phyloP scores from a whole-genome alignment of 2,113 vertebrate species.

The Piprites chloris region DNA sequence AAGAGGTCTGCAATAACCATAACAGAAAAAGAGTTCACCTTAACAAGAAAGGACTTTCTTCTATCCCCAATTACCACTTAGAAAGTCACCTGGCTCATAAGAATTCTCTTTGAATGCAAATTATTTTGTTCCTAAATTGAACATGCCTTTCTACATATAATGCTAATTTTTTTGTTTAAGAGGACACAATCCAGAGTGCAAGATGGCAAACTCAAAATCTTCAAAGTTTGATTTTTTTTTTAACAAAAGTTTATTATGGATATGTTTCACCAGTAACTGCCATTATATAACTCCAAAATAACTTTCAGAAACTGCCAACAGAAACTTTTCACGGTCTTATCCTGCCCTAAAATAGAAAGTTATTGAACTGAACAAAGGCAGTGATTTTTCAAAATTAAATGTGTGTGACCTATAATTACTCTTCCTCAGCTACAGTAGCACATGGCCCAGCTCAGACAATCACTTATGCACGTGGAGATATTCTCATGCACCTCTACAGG shows the following conservation, averaged over 20 bases:
- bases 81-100: background rate
- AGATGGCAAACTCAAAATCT: background rate
- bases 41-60: slow-evolving; percentile 3
- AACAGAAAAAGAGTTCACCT: background rate
- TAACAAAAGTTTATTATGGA: background rate
- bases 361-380: background rate
- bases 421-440: background rate
- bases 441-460: background rate
- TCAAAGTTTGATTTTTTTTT: background rate
- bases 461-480: background rate
- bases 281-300: background rate
- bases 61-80: background rate
- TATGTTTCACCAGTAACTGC: background rate
- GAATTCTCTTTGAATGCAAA: slow-evolving; percentile 9
- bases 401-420: background rate
- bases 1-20: background rate
- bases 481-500: background rate
- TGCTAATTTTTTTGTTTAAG: slow-evolving; percentile 1
- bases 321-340: background rate
- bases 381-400: slow-evolving; percentile 43
- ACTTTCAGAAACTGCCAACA: background rate
- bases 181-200: background rate
- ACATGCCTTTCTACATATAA: background rate
- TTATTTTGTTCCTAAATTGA: background rate
- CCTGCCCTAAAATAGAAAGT: background rate